A percentile compares a stretch with the other conserved stretches of the same genome.
Conservation (phyloP, 2,888 invertebrate genomes). For the Carterocephalus palaemon region DNA sequence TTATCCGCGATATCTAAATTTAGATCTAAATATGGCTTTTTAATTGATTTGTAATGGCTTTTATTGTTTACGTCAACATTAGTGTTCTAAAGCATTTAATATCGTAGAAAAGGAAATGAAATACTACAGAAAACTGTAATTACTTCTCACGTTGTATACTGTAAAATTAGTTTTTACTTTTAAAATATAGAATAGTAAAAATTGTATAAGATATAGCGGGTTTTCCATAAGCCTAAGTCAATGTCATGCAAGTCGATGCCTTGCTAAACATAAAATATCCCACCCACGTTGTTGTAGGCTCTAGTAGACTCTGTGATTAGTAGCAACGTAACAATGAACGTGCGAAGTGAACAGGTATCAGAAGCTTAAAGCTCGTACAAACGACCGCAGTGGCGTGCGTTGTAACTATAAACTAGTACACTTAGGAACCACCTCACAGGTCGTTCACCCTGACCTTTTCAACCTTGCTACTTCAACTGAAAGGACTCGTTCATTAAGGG, state of each 20-base stretch:
- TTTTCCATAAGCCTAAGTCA: too few relatives aligned
- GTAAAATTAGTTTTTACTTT: too few relatives aligned
- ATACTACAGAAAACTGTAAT: too few relatives aligned
- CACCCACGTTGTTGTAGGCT: neutral
- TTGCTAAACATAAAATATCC: neutral
- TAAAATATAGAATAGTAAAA: too few relatives aligned
- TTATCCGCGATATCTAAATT: slow-evolving; percentile 18
- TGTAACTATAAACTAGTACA: slow-evolving; percentile 44
- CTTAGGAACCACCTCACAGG: slow-evolving; percentile 43
- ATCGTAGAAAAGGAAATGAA: neutral
- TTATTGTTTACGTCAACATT: too few relatives aligned
- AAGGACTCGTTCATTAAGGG: slow-evolving; percentile 50
- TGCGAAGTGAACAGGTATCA: slow-evolving; percentile 11
- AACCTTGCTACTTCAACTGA: slow-evolving; percentile 57
- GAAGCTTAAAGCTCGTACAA: slow-evolving; percentile 19
- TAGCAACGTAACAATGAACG: slow-evolving; percentile 8
- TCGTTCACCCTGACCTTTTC: slow-evolving; percentile 65
- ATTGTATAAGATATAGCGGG: too few relatives aligned
- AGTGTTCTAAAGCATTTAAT: too few relatives aligned
- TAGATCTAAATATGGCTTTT: slow-evolving; percentile 19
- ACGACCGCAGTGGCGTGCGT: slow-evolving; percentile 46
- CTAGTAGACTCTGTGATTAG: neutral
- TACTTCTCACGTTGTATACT: too few relatives aligned
- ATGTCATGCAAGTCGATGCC: too few relatives aligned
- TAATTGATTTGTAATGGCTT: slow-evolving; percentile 25